Evolutionary conservation across 2,797 vertebrate genomes (phyloP), one percentile per base, ranked within the genome.

Genomic region (Sebastiscus albofasciatus): DNA sequence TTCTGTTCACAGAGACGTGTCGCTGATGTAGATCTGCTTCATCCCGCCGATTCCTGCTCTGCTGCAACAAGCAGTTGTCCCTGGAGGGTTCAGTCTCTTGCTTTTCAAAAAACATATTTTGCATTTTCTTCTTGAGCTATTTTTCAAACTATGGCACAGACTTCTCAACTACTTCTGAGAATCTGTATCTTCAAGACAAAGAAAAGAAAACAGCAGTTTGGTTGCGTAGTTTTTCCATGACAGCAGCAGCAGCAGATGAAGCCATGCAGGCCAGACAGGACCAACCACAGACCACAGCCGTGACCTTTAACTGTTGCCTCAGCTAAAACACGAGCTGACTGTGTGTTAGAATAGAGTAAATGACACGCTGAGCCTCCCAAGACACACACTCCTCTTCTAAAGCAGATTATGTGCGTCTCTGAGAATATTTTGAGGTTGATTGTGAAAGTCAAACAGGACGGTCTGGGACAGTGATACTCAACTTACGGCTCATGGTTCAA

Each of bases 291-390:
- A 79, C 83, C 72, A 0, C 76, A 68, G 85, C 0, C 8, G 7
- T 27, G 82, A 88, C 82, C 80, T 90, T 46, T 54, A 2, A 24
- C 75, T 73, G 69, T 24, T 20, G 66, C 36, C 67, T 74, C 64
- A 49, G 75, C 79, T 33, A 3, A 83, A 82, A 87, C 81, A 61
- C 85, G 75, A 80, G 72, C 76, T 83, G 83, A 11, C 75, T 72
- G 77, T 83, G 72, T 60, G 83, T 80, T 66, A 26, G 75, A 82
- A 75, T 27, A 71, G 26, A 84, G 33, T 3, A 80, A 88, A 83
- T 85, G 56, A 81, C 84, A 87, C 70, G 24, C 24, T 27, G 66
- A 77, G 73, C 54, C 24, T 61, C 72, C 78, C 81, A 68, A 72
- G 22, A 5, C 69, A 70, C 79, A 72, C 55, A 49, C 65, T 27